phyloP scores from a whole-genome alignment of 1,140 invertebrate genomes.

The Drosophila azteca region DNA sequence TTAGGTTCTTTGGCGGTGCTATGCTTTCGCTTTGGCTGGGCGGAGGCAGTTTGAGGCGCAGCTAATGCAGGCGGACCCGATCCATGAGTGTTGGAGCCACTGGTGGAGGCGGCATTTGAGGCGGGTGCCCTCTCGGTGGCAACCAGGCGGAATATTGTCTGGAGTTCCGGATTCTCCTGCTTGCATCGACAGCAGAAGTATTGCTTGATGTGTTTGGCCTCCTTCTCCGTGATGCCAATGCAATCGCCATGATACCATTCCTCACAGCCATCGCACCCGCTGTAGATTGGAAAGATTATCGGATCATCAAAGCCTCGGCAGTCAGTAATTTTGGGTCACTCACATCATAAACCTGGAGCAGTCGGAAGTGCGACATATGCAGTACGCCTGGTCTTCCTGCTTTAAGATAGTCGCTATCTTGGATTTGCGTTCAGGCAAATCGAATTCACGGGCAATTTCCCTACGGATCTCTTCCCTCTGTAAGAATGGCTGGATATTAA shows the following conservation, averaged over 20 bases:
- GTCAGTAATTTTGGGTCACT: constrained; percentile 62
- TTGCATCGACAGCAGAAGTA: constrained; percentile 95
- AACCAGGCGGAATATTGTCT: constrained; percentile 88
- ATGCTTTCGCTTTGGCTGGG: constrained; percentile 40
- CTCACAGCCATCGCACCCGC: constrained; percentile 97
- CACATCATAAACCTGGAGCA: constrained; percentile 98
- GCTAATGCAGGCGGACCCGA: background rate
- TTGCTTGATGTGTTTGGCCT: constrained; percentile 96
- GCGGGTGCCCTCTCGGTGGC: constrained; percentile 62
- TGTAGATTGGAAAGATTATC: constrained; percentile 74
- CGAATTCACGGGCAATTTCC: constrained; percentile 95
- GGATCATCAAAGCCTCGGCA: too few relatives aligned
- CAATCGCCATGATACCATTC: constrained; percentile 99
- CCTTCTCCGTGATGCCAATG: constrained; percentile 96
- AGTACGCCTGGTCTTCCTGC: constrained; percentile 95
- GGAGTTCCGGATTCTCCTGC: constrained; percentile 91
- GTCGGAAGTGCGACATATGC: constrained; percentile 96
- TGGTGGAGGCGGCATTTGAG: constrained; percentile 24
- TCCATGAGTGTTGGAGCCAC: constrained; percentile 66
- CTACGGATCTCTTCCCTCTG: constrained; percentile 95
- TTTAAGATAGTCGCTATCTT: constrained; percentile 95
- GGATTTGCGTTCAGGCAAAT: constrained; percentile 94
- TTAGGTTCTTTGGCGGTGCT: constrained; percentile 44
- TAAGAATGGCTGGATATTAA: constrained; percentile 26
- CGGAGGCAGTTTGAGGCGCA: background rate